Evolutionary conservation across 2,113 vertebrate genomes (phyloP), one percentile per base, ranked within the genome.

Genomic region (Microcebus lehilahytsara): DNA sequence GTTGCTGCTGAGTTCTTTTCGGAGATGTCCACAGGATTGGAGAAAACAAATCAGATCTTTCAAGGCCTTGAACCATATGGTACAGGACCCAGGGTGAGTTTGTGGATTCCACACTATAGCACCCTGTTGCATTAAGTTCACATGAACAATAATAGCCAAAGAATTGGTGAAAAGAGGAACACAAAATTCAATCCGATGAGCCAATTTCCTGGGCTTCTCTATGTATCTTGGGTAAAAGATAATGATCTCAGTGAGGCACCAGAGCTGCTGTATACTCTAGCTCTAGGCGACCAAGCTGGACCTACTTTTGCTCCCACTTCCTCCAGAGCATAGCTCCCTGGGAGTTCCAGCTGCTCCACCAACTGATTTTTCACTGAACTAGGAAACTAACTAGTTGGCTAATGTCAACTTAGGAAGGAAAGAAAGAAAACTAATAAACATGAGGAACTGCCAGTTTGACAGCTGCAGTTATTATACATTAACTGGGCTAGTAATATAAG

Each of bases 341-440:
- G 32, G 46, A 94, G 56, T 91, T 86, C 40, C 53, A 95, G 32
- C 64, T 93, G 74, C 66, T 91, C 74, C 78, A 89, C 46, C 69
- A 62, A 95, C 74, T 95, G 77, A 95, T 62, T 64, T 88, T 58
- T 79, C 60, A 79, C 56, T 53, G 30, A 93, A 96, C 32, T 92
- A 85, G 53, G 46, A 94, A 97, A 81, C 58, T 97, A 93, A 85
- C n/a, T 78, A 85, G 27, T 95, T 96, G n/a, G 75, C 80, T 95
- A 97, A 92, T 92, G 66, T 83, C 71, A 93, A 85, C 8, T 84
- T 95, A 74, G 92, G 66, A 96, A 92, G 53, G 37, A 85, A 96
- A 87, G 79, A 93, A 80, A 97, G 72, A 93, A 80, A 96, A 88
- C 42, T 84, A 89, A 96, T 97, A 95, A 88, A 95, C 64, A 89